phyloP scores from a whole-genome alignment of 2,888 invertebrate species.

The Lamellibrachia satsuma region DNA sequence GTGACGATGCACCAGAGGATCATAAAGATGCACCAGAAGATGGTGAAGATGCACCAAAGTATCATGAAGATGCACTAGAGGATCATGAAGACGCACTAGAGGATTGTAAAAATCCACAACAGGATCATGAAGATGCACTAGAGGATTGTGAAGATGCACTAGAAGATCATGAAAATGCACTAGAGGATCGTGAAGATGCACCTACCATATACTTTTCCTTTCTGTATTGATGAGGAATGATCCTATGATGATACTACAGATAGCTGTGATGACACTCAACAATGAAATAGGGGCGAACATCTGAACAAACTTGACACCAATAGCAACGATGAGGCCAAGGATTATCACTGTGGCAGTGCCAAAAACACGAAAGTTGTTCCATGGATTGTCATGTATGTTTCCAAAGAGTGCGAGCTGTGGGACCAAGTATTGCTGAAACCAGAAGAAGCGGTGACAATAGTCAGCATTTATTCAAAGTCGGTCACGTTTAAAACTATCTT shows the following conservation, averaged over 20 bases:
- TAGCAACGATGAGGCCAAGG: constrained; percentile 88
- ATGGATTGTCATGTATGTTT: constrained; percentile 76
- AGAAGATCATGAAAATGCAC: no score
- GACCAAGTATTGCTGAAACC: constrained; percentile 44
- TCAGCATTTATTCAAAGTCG: not conserved
- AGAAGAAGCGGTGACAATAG: not conserved
- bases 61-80: no score
- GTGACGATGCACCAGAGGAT: no score
- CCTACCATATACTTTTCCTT: constrained; percentile 38
- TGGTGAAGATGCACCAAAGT: no score
- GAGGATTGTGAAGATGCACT: no score
- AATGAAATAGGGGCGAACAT: constrained; percentile 95
- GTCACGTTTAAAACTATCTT: not conserved
- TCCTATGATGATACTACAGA: constrained; percentile 91
- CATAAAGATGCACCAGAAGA: no score
- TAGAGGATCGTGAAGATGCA: not conserved
- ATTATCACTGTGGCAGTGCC: constrained; percentile 86
- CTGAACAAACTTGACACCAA: constrained; percentile 97
- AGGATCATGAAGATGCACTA: no score
- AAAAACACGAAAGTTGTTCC: constrained; percentile 96
- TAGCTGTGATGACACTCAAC: constrained; percentile 92
- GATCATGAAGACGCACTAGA: constrained; percentile 19
- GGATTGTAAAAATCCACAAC: no score
- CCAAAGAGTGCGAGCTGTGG: constrained; percentile 84
- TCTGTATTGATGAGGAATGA: constrained; percentile 71